Conservation (phyloP, 2,797 vertebrate genomes). For the Sebastes kiyomatsui region DNA sequence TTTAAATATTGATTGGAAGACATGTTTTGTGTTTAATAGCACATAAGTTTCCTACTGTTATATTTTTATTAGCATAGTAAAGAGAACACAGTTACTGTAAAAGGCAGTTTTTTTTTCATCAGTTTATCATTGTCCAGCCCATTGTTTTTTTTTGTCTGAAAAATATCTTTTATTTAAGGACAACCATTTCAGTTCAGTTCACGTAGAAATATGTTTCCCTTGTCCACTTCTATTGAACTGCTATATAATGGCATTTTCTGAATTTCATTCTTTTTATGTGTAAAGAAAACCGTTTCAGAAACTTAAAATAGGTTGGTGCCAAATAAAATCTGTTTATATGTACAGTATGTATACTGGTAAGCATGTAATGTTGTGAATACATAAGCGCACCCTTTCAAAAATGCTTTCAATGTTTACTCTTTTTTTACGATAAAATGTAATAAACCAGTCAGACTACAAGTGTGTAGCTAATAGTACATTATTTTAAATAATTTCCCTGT, state of each 20-base stretch:
- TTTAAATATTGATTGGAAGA: not conserved
- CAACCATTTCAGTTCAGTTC: not conserved
- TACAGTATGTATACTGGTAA: not conserved
- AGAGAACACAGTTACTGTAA: not conserved
- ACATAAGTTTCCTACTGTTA: not conserved
- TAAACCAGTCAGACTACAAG: not conserved
- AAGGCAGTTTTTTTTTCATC: not conserved
- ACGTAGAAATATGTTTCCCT: not conserved
- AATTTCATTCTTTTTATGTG: not conserved
- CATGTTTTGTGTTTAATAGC: not conserved
- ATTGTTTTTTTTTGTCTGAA: not conserved
- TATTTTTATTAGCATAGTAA: not conserved
- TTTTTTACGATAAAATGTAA: not conserved
- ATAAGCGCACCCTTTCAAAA: not conserved
- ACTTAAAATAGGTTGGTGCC: not conserved
- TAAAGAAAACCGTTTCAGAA: not conserved
- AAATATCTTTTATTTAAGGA: not conserved
- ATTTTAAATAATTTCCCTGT: not conserved
- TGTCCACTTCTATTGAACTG: not conserved
- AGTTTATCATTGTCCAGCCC: not conserved
- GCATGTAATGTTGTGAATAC: conserved; percentile 5
- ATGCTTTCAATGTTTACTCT: not conserved
- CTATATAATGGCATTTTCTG: not conserved
- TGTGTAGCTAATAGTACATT: not conserved
- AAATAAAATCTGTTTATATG: no score